Evolutionary conservation across 37 sponge, comb jelly and placozoan species (phyloP).

Genomic region (Axinella damicornis): DNA sequence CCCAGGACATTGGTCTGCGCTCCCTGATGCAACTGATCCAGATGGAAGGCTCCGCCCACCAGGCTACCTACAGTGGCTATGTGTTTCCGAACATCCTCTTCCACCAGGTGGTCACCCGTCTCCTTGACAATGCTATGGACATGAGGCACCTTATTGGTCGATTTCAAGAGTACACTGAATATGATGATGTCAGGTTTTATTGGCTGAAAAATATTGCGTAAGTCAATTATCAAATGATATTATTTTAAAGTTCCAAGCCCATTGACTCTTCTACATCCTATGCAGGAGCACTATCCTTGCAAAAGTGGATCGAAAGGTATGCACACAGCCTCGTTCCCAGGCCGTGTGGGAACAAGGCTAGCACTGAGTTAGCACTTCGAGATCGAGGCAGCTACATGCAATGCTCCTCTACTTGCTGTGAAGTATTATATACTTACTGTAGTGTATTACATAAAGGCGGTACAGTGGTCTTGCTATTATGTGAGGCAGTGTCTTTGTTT

Average conservation of each 20-base stretch:
- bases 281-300: constrained; percentile 14
- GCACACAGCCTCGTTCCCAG: no score
- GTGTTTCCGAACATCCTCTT: constrained; percentile 42
- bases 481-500: no score
- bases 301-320: constrained; percentile 14
- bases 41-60: constrained; percentile 29
- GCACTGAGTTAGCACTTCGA: no score
- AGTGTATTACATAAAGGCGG: no score
- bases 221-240: not conserved
- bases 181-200: constrained; percentile 63
- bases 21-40: constrained; percentile 32
- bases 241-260: not conserved
- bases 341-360: no score
- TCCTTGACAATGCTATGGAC: constrained; percentile 27
- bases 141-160: constrained; percentile 13
- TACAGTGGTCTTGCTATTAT: no score
- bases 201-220: constrained; percentile 69
- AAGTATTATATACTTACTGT: no score
- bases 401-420: no score
- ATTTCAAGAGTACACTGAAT: constrained; percentile 46
- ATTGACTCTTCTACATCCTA: no score
- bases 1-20: constrained; percentile 24
- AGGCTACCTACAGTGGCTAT: not conserved
- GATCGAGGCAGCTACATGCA: no score
- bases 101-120: constrained; percentile 14